A percentile compares a stretch with the other conserved stretches of the same genome.
These are phyloP conservation scores for Petrophora chlorosata DNA, from an alignment of 2,888 invertebrate genomes.

Conservation along the genomic window DNA sequence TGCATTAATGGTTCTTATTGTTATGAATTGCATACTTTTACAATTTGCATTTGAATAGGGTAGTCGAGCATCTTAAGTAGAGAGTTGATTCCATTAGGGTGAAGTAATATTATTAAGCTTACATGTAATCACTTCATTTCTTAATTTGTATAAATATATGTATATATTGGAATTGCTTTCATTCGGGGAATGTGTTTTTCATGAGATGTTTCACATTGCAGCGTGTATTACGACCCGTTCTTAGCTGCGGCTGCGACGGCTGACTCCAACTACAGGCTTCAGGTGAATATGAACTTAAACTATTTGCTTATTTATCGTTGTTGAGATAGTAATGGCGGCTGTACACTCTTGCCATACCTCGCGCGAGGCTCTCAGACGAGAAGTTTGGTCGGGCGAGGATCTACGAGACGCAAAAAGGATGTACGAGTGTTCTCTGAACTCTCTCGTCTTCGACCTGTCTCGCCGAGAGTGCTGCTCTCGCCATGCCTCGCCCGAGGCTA, in stretches of 20 bases:
- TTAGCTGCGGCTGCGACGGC: slow-evolving; percentile 93
- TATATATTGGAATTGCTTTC: background rate
- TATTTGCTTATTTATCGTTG: slow-evolving; percentile 4
- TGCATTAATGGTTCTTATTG: slow-evolving; percentile 17
- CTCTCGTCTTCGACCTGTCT: too few species aligned
- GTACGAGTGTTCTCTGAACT: too few species aligned
- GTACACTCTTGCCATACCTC: too few species aligned
- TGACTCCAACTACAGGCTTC: slow-evolving; percentile 95
- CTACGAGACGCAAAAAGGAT: too few species aligned
- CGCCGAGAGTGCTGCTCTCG: too few species aligned
- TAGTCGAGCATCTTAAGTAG: slow-evolving; percentile 18
- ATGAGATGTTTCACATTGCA: slow-evolving; percentile 76
- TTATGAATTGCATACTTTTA: slow-evolving; percentile 22
- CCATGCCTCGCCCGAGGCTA: too few species aligned
- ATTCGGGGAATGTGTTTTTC: slow-evolving; percentile 7
- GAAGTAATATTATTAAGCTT: slow-evolving; percentile 18
- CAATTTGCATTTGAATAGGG: slow-evolving; percentile 17
- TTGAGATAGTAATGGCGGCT: background rate
- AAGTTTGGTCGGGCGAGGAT: too few species aligned
- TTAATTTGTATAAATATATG: slow-evolving; percentile 4
- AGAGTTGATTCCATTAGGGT: slow-evolving; percentile 10
- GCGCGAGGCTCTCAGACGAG: too few species aligned
- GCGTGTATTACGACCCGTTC: slow-evolving; percentile 98
- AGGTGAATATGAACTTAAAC: slow-evolving; percentile 85
- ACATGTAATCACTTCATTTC: slow-evolving; percentile 20